Conservation (phyloP, 2,888 invertebrate species). For the Scaptodrosophila latifasciaeformis region DNA sequence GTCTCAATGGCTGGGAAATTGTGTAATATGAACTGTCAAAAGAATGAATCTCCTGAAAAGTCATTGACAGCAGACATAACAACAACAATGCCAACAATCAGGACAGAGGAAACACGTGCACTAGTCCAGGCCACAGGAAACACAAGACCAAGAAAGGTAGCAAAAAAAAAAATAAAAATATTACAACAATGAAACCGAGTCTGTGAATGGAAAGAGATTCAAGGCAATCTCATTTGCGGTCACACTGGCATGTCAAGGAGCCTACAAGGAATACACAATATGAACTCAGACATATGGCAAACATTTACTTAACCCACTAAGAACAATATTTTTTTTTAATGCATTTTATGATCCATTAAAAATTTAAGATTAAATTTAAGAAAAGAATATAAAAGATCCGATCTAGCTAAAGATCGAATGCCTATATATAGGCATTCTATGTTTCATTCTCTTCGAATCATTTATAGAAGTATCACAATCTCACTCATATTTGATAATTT, state of each 20-base stretch:
- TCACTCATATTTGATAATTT: too few species aligned
- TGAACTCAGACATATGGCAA: conserved; percentile 43
- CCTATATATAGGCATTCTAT: too few species aligned
- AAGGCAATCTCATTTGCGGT: conserved; percentile 63
- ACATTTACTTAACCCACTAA: too few species aligned
- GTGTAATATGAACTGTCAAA: conserved; percentile 44
- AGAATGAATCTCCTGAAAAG: conserved; percentile 44
- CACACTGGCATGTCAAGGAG: conserved; percentile 56
- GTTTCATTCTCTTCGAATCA: too few species aligned
- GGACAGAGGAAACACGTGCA: not conserved
- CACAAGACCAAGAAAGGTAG: not conserved
- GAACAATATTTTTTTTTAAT: too few species aligned
- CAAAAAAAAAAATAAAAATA: too few species aligned
- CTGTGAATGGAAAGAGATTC: not conserved
- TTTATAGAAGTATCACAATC: too few species aligned
- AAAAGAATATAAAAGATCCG: too few species aligned
- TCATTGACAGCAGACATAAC: conserved; percentile 42
- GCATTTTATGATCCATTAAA: too few species aligned
- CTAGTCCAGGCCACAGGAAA: not conserved
- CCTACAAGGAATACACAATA: conserved; percentile 17
- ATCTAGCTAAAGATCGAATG: too few species aligned
- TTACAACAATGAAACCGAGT: not conserved
- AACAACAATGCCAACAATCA: conserved; percentile 1
- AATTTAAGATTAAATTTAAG: too few species aligned
- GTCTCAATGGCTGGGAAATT: not conserved